These are phyloP conservation scores for Nysson spinosus DNA, from an alignment of 2,888 invertebrate genomes.

Conservation along the genomic window DNA sequence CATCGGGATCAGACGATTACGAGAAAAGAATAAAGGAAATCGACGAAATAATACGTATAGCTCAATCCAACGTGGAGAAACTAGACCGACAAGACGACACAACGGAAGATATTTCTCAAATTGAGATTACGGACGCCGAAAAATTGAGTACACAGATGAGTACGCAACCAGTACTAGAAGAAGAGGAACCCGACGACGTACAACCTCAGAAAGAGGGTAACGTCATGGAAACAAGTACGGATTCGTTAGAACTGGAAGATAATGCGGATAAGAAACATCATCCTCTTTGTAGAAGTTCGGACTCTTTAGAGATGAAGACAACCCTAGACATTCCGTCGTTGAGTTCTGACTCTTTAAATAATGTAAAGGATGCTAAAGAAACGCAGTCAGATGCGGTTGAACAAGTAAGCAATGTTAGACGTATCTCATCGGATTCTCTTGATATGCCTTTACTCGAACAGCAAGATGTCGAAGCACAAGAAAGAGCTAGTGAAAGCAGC, in stretches of 20 bases:
- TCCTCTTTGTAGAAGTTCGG: slow-evolving; percentile 82
- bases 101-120: slow-evolving; percentile 79
- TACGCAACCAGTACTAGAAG: slow-evolving; percentile 27
- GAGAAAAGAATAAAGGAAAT: slow-evolving; percentile 84
- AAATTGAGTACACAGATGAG: slow-evolving; percentile 34
- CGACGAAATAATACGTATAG: slow-evolving; percentile 84
- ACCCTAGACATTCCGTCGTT: slow-evolving; percentile 75
- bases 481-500: slow-evolving; percentile 41
- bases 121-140: slow-evolving; percentile 66
- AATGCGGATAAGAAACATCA: slow-evolving; percentile 76
- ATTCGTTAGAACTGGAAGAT: slow-evolving; percentile 81
- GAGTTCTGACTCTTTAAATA: slow-evolving; percentile 75
- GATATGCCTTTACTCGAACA: slow-evolving; percentile 70
- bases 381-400: slow-evolving; percentile 57
- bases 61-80: slow-evolving; percentile 83
- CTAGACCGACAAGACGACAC: slow-evolving; percentile 80
- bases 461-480: slow-evolving; percentile 46
- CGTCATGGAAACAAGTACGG: slow-evolving; percentile 81
- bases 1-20: slow-evolving; percentile 81
- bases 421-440: slow-evolving; percentile 74
- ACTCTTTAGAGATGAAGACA: slow-evolving; percentile 83
- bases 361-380: slow-evolving; percentile 68
- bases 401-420: slow-evolving; percentile 64
- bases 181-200: slow-evolving; percentile 30
- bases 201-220: slow-evolving; percentile 73